These are phyloP conservation scores for Pogonomyrmex barbatus DNA, from an alignment of 1,140 invertebrate species.

Conservation along the genomic window DNA sequence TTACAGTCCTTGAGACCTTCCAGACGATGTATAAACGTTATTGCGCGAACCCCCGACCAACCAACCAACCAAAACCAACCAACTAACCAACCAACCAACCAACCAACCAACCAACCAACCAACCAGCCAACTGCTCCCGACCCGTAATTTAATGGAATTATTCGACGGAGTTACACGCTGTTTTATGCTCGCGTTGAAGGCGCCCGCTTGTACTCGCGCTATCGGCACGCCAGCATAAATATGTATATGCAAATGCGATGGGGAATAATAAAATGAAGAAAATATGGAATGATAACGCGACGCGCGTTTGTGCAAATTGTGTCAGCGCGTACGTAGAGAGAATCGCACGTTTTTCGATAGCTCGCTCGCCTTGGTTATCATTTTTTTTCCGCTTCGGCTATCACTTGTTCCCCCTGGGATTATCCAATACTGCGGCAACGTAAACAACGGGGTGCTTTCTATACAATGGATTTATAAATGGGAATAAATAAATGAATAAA, in stretches of 20 bases:
- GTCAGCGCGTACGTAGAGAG: slow-evolving; percentile 44
- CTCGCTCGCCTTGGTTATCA: slow-evolving; percentile 30
- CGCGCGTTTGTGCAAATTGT: slow-evolving; percentile 42
- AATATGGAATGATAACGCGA: slow-evolving; percentile 61
- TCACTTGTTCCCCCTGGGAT: slow-evolving; percentile 2
- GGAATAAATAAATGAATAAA: not conserved
- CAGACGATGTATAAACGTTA: slow-evolving; percentile 63
- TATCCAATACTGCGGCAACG: not conserved
- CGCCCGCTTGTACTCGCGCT: slow-evolving; percentile 32
- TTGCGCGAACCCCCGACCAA: slow-evolving; percentile 43
- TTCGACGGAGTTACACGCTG: slow-evolving; percentile 58
- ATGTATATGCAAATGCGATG: slow-evolving; percentile 60
- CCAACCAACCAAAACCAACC: not conserved
- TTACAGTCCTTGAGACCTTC: not conserved
- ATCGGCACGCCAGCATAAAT: slow-evolving; percentile 47
- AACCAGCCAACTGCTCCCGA: not conserved
- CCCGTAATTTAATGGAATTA: slow-evolving; percentile 64
- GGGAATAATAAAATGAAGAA: slow-evolving; percentile 58
- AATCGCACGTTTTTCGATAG: slow-evolving; percentile 41
- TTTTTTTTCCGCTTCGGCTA: slow-evolving; percentile 31
- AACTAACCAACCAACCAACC: slow-evolving; percentile 7
- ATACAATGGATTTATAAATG: slow-evolving; percentile 31
- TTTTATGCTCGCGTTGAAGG: slow-evolving; percentile 61
- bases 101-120: not conserved
- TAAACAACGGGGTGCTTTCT: slow-evolving; percentile 4